phyloP scores from a whole-genome alignment of 2,113 vertebrate species.

The Patagioenas fasciata region DNA sequence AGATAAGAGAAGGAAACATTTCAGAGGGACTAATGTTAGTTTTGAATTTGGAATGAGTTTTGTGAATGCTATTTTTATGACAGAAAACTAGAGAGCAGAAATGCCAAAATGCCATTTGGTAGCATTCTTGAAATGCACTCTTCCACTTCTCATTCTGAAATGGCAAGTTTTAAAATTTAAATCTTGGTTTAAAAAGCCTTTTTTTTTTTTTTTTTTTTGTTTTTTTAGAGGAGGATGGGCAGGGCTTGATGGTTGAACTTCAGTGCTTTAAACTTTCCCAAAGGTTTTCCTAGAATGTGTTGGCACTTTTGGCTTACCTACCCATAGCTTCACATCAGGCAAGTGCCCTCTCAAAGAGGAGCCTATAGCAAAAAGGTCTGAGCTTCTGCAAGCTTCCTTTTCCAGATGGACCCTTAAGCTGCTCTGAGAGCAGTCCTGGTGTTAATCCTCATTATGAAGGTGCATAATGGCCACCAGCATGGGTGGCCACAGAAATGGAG shows the following conservation, averaged over 20 bases:
- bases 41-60: constrained; percentile 27
- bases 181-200: neutral
- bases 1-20: neutral
- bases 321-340: neutral
- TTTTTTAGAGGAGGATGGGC: too few species aligned
- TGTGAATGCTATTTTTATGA: constrained; percentile 4
- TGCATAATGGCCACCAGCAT: neutral
- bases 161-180: neutral
- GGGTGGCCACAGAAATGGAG: neutral
- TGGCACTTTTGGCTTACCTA: neutral
- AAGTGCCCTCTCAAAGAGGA: neutral
- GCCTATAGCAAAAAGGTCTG: neutral
- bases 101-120: constrained; percentile 38
- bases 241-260: neutral
- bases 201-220: too few species aligned
- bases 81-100: constrained; percentile 8
- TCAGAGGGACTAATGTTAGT: neutral
- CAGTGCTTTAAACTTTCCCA: neutral
- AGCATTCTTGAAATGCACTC: neutral
- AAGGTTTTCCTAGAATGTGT: neutral
- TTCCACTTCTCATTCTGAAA: constrained; percentile 2
- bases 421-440: neutral
- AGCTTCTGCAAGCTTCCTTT: neutral
- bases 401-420: neutral
- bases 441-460: neutral